These are phyloP conservation scores for Cataglyphis albicans DNA, from an alignment of 2,888 invertebrate species.

Conservation along the genomic window DNA sequence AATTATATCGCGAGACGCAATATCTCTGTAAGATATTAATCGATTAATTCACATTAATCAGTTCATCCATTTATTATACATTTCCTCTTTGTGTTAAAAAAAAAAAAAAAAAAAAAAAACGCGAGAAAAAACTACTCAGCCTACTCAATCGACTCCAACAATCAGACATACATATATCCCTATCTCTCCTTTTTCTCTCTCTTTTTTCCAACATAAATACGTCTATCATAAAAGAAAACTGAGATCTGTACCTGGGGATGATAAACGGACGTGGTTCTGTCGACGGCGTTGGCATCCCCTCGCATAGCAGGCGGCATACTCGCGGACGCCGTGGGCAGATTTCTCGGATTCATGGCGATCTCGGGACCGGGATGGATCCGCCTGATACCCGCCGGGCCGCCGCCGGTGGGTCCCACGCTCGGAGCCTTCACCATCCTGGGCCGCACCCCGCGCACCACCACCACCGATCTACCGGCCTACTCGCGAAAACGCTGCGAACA, in stretches of 20 bases:
- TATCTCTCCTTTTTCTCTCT: not conserved
- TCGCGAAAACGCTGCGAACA: conserved; percentile 44
- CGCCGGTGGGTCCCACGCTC: conserved; percentile 72
- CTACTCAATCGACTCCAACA: not conserved
- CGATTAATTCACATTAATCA: not conserved
- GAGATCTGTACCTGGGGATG: conserved; percentile 73
- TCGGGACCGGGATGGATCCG: conserved; percentile 77
- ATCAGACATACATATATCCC: not conserved
- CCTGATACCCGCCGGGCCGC: conserved; percentile 65
- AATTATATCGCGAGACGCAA: not conserved
- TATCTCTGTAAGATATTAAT: not conserved
- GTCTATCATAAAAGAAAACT: not conserved
- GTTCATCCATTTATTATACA: not conserved
- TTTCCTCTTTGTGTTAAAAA: not conserved
- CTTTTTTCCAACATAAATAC: not conserved
- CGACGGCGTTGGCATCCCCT: conserved; percentile 61
- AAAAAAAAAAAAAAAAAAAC: not conserved
- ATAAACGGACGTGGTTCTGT: conserved; percentile 65
- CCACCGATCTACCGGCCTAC: conserved; percentile 9
- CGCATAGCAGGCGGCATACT: conserved; percentile 64
- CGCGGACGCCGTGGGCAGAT: conserved; percentile 70
- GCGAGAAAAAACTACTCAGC: not conserved
- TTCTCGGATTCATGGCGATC: conserved; percentile 82
- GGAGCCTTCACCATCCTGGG: conserved; percentile 81
- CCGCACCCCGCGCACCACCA: conserved; percentile 73